Conservation (phyloP, 2,888 invertebrate genomes). For the Cheilosia soror region DNA sequence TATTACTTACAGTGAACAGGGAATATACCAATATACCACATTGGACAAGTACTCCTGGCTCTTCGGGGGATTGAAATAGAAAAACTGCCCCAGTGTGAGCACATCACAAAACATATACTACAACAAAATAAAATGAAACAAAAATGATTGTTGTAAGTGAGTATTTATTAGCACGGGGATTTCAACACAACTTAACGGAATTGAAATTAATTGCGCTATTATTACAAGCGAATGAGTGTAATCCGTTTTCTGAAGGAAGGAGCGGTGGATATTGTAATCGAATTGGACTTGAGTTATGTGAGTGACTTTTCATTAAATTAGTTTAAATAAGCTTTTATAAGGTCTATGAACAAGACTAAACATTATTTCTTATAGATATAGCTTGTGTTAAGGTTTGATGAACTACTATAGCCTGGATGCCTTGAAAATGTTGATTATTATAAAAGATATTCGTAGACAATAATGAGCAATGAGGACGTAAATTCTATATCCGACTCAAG, state of each 20-base stretch:
- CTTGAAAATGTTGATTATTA: no score
- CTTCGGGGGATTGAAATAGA: conserved; percentile 57
- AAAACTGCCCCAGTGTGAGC: conserved; percentile 24
- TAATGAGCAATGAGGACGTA: no score
- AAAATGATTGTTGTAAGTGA: conserved; percentile 70
- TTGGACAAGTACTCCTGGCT: conserved; percentile 52
- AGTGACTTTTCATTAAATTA: conserved; percentile 37
- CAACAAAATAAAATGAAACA: conserved; percentile 36
- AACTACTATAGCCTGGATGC: no score
- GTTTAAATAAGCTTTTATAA: no score
- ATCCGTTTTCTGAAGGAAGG: conserved; percentile 16
- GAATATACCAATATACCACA: conserved; percentile 62
- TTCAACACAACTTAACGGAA: conserved; percentile 72
- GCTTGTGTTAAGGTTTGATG: no score
- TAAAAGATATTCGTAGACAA: no score
- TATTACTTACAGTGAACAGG: conserved; percentile 43
- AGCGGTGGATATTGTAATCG: conserved; percentile 20
- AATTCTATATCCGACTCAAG: no score
- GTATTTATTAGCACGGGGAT: conserved; percentile 75
- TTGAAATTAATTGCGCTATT: conserved; percentile 72
- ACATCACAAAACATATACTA: conserved; percentile 5
- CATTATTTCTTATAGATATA: no score
- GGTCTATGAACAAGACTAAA: no score
- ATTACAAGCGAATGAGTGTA: conserved; percentile 48
- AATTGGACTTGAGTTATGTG: conserved; percentile 50